These are phyloP conservation scores for Netelia melanura DNA, from an alignment of 2,888 invertebrate genomes.

Conservation along the genomic window DNA sequence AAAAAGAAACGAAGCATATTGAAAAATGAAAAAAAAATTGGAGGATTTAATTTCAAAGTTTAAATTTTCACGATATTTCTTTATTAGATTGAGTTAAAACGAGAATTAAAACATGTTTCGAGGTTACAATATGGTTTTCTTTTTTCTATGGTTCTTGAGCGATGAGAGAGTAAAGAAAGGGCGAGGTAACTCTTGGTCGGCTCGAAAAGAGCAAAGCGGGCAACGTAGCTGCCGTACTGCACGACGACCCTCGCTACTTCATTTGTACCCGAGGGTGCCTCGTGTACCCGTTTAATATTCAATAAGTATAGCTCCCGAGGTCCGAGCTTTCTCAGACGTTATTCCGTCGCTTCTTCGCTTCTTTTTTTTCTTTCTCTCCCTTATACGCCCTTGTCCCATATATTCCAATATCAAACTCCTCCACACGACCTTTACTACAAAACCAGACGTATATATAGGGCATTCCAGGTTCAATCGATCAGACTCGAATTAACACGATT, in stretches of 20 bases:
- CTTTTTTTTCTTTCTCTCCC: slow-evolving; percentile 20
- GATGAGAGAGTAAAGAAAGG: background rate
- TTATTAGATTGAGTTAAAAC: no score
- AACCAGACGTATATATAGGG: background rate
- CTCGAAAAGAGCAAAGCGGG: slow-evolving; percentile 63
- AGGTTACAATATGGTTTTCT: no score
- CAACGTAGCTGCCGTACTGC: slow-evolving; percentile 45
- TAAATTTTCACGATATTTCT: no score
- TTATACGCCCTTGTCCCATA: slow-evolving; percentile 25
- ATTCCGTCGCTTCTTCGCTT: slow-evolving; percentile 40
- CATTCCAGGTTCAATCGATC: background rate
- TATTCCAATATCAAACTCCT: slow-evolving; percentile 10
- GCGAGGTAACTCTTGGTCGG: slow-evolving; percentile 20
- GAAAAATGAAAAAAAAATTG: no score
- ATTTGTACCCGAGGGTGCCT: slow-evolving; percentile 71
- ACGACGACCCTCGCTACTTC: slow-evolving; percentile 68
- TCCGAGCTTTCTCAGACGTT: slow-evolving; percentile 53
- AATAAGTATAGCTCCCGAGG: slow-evolving; percentile 71
- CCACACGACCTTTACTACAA: background rate
- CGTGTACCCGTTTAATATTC: slow-evolving; percentile 73
- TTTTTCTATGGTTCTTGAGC: no score
- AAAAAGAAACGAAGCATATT: no score
- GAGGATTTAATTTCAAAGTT: no score
- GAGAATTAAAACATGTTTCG: no score
- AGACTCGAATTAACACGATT: no score